phyloP scores from a whole-genome alignment of 2,888 invertebrate genomes.

The Spatulosminthurus flaviceps region DNA sequence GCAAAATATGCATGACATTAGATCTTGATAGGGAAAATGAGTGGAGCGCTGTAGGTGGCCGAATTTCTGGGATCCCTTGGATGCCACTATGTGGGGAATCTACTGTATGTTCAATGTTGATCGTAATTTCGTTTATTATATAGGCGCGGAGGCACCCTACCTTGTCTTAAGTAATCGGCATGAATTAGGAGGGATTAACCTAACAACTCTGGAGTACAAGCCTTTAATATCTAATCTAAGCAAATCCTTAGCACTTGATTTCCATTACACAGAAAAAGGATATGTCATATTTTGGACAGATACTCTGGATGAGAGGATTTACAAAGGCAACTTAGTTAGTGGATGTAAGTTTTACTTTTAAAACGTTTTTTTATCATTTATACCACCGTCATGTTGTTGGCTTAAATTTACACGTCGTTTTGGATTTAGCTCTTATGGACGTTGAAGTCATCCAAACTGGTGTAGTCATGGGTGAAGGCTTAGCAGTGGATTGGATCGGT shows the following conservation, averaged over 20 bases:
- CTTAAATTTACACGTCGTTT: neutral
- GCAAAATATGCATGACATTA: too few species aligned
- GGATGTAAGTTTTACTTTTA: constrained; percentile 68
- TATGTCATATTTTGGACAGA: constrained; percentile 89
- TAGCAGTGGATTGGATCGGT: constrained; percentile 89
- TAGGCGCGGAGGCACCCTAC: constrained; percentile 73
- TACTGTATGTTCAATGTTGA: too few species aligned
- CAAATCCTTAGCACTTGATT: constrained; percentile 90
- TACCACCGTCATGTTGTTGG: constrained; percentile 13
- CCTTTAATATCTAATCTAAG: constrained; percentile 80
- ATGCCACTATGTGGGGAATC: neutral
- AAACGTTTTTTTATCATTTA: constrained; percentile 11
- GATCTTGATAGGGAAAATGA: too few species aligned
- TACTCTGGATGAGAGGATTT: constrained; percentile 89
- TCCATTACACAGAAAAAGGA: constrained; percentile 74
- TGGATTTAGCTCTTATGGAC: constrained; percentile 73
- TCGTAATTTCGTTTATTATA: constrained; percentile 44
- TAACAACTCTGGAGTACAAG: constrained; percentile 75
- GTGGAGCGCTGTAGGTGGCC: too few species aligned
- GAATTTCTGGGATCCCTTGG: too few species aligned
- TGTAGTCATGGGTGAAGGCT: constrained; percentile 84
- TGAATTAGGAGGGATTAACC: constrained; percentile 82
- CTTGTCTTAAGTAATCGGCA: constrained; percentile 90
- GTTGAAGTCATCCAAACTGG: constrained; percentile 85
- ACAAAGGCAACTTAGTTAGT: constrained; percentile 75